Percentiles rank a stretch among this genome's conserved stretches.
Evolutionary conservation across 2,888 invertebrate genomes (phyloP).

Genomic region (Caenorhabditis afra): DNA sequence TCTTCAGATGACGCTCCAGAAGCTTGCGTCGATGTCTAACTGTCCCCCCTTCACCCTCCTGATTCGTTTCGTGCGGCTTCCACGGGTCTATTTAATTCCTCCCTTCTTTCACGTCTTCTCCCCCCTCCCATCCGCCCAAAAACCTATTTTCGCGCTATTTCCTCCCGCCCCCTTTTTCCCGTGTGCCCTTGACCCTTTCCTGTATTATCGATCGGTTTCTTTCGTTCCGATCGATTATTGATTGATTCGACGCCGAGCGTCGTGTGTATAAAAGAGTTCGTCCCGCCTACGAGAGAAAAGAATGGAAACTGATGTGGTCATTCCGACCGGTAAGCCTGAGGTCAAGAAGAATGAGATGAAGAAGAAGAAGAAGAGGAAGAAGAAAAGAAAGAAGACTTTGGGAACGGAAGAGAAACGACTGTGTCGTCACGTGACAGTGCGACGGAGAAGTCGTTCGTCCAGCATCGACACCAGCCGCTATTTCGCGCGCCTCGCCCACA

Average conservation of each 20-base stretch:
- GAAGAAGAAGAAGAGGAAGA: slow-evolving; percentile 23
- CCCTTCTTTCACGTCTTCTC: slow-evolving; percentile 10
- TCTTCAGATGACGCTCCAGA: not conserved
- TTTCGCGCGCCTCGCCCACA: no score
- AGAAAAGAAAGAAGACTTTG: not conserved
- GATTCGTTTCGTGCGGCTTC: slow-evolving; percentile 3
- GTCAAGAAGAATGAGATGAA: slow-evolving; percentile 22
- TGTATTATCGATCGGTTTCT: no score
- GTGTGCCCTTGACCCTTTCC: no score
- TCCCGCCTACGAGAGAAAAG: no score
- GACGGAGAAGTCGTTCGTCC: not conserved
- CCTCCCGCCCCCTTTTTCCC: not conserved
- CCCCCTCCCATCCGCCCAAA: not conserved
- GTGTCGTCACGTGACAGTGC: no score
- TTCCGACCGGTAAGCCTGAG: no score
- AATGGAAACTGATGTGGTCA: no score
- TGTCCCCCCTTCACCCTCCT: slow-evolving; percentile 30
- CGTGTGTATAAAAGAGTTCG: no score
- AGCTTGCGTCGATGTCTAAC: no score
- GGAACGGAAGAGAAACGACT: not conserved
- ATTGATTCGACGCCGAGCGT: no score
- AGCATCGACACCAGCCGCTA: not conserved
- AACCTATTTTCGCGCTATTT: no score
- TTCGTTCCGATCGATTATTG: no score
- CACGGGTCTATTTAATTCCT: slow-evolving; percentile 21